Evolutionary conservation across 35 echinoderm and acorn worm genomes (phyloP).

Genomic region (Strongylocentrotus purpuratus): DNA sequence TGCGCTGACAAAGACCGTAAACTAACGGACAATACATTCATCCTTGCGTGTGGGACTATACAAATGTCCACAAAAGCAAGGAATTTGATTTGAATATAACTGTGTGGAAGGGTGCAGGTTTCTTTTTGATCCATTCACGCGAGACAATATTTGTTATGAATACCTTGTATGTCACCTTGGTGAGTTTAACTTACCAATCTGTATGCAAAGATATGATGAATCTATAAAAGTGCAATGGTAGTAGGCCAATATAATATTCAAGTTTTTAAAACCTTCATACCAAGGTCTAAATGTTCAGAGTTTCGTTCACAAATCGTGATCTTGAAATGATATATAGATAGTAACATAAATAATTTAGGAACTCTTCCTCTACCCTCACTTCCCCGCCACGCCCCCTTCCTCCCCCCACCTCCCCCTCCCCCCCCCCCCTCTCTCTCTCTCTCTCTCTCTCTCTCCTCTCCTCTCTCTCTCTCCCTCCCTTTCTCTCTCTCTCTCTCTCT

Average conservation of each 20-base stretch:
- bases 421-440: not conserved
- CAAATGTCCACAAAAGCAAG: not conserved
- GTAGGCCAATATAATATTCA: not conserved
- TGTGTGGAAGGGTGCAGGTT: slow-evolving; percentile 11
- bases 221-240: not conserved
- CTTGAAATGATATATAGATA: not conserved
- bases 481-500: too few species aligned
- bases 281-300: not conserved
- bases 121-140: not conserved
- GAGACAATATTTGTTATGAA: not conserved
- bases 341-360: too few species aligned
- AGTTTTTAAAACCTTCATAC: not conserved
- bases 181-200: not conserved
- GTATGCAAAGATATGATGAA: not conserved
- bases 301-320: not conserved
- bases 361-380: too few species aligned
- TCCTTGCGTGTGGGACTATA: slow-evolving; percentile 32
- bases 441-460: too few species aligned
- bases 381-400: too few species aligned
- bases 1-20: not conserved
- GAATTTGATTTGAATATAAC: slow-evolving; percentile 39
- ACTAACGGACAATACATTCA: slow-evolving; percentile 16
- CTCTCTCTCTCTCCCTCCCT: too few species aligned
- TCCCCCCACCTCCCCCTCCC: too few species aligned
- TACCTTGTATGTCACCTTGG: slow-evolving; percentile 3